phyloP scores from a whole-genome alignment of 2,888 invertebrate genomes.

The Apamea anceps region DNA sequence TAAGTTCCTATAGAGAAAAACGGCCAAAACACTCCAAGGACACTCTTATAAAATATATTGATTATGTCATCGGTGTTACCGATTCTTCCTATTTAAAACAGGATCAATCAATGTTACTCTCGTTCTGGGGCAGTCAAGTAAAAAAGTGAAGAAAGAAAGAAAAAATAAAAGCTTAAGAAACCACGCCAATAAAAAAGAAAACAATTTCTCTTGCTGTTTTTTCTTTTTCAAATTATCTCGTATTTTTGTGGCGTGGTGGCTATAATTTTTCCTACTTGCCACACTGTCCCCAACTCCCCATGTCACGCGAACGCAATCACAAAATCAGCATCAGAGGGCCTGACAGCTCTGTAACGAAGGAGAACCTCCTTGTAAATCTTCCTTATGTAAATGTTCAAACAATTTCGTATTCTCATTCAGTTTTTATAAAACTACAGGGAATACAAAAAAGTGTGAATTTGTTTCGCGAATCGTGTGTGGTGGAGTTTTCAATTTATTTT shows the following conservation, averaged over 20 bases:
- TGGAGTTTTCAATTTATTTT: slow-evolving; percentile 22
- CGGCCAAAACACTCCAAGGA: not conserved
- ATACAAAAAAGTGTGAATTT: slow-evolving; percentile 23
- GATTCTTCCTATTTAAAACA: not conserved
- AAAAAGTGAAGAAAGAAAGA: not conserved
- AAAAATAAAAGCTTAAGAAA: not conserved
- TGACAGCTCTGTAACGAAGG: slow-evolving; percentile 74
- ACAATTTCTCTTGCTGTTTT: slow-evolving; percentile 1
- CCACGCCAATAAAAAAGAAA: not conserved
- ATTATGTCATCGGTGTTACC: not conserved
- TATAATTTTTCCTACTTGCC: slow-evolving; percentile 47
- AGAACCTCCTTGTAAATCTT: slow-evolving; percentile 61
- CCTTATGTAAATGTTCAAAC: slow-evolving; percentile 58
- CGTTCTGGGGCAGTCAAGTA: not conserved
- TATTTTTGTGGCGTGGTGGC: slow-evolving; percentile 16
- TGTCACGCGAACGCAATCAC: slow-evolving; percentile 72
- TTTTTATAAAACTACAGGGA: slow-evolving; percentile 47
- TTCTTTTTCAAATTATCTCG: slow-evolving; percentile 33
- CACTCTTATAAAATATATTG: not conserved
- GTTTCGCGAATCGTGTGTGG: slow-evolving; percentile 2
- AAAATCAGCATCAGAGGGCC: slow-evolving; percentile 67
- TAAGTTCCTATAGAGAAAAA: not conserved
- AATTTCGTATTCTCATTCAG: slow-evolving; percentile 41
- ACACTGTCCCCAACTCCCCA: slow-evolving; percentile 48
- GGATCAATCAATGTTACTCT: not conserved